Evolutionary conservation across 2,113 vertebrate species (phyloP).

Genomic region (Lophius piscatorius): DNA sequence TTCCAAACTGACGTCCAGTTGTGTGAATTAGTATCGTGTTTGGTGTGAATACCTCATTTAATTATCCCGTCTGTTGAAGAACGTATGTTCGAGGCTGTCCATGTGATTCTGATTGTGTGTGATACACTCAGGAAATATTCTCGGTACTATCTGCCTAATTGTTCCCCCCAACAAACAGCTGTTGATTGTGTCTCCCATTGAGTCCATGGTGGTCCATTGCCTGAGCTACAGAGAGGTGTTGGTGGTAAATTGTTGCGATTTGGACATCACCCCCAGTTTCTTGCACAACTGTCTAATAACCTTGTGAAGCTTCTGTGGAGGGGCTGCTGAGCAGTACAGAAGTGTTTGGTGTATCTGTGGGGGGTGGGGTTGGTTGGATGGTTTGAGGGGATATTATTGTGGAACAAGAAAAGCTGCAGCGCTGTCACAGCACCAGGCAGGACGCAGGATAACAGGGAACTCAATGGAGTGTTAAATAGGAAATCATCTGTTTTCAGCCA

Average conservation of each 20-base stretch:
- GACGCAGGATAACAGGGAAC: constrained; percentile 80
- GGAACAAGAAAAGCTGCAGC: constrained; percentile 68
- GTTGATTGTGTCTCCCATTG: constrained; percentile 62
- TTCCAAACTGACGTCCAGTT: too few relatives aligned
- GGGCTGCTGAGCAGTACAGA: constrained; percentile 63
- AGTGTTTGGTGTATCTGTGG: constrained; percentile 11
- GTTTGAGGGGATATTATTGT: constrained; percentile 61
- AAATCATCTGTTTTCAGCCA: constrained; percentile 89
- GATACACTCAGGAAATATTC: neutral
- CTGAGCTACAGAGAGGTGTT: constrained; percentile 47
- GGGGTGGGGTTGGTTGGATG: constrained; percentile 22
- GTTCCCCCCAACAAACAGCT: constrained; percentile 28
- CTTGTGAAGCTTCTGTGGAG: constrained; percentile 49
- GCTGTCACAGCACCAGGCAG: constrained; percentile 64
- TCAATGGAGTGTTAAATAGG: constrained; percentile 91
- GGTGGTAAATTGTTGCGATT: constrained; percentile 75
- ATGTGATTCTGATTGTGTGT: constrained; percentile 5
- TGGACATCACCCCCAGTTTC: constrained; percentile 45
- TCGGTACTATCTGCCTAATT: too few relatives aligned
- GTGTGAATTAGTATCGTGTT: neutral
- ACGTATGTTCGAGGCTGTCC: neutral
- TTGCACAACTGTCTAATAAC: constrained; percentile 58
- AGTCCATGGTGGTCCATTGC: constrained; percentile 63
- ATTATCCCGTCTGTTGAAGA: too few relatives aligned
- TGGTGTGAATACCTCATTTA: too few relatives aligned